Percentiles rank a stretch among this genome's conserved stretches.
phyloP scores from a whole-genome alignment of 2,113 vertebrate genomes.

The Neotoma lepida region DNA sequence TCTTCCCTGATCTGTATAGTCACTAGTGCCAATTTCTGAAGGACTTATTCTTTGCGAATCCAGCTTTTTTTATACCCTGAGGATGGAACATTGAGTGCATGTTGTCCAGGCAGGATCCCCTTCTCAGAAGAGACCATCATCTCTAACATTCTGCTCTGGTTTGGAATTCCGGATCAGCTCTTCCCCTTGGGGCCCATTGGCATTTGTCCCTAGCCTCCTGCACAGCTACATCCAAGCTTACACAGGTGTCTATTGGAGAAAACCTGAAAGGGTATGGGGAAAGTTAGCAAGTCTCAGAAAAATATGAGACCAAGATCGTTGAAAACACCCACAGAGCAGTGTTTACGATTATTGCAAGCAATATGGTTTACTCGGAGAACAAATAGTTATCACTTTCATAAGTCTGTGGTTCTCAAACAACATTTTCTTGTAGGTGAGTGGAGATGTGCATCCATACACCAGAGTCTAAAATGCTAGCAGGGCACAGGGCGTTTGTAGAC shows the following conservation, averaged over 20 bases:
- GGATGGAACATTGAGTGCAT: not conserved
- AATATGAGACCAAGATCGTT: no score
- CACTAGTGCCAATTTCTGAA: not conserved
- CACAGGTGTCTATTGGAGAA: accelerated
- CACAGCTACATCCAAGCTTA: not conserved
- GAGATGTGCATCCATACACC: not conserved
- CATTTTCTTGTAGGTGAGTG: not conserved
- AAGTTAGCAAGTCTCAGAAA: accelerated
- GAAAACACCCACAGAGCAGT: not conserved
- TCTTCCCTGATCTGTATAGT: not conserved
- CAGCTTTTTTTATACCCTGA: not conserved
- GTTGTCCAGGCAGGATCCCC: not conserved
- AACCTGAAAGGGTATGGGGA: not conserved
- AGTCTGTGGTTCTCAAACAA: not conserved
- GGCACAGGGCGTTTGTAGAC: not conserved
- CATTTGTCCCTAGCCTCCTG: not conserved
- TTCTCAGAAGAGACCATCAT: not conserved
- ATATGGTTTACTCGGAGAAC: not conserved
- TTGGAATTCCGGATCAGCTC: not conserved
- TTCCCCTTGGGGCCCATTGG: accelerated
- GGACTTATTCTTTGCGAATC: not conserved
- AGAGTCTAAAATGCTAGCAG: not conserved
- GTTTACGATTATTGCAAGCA: not conserved
- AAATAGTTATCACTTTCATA: not conserved
- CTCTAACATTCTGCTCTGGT: not conserved